Evolutionary conservation across 1,140 invertebrate genomes (phyloP).

Genomic region (Tetramorium alpestre): DNA sequence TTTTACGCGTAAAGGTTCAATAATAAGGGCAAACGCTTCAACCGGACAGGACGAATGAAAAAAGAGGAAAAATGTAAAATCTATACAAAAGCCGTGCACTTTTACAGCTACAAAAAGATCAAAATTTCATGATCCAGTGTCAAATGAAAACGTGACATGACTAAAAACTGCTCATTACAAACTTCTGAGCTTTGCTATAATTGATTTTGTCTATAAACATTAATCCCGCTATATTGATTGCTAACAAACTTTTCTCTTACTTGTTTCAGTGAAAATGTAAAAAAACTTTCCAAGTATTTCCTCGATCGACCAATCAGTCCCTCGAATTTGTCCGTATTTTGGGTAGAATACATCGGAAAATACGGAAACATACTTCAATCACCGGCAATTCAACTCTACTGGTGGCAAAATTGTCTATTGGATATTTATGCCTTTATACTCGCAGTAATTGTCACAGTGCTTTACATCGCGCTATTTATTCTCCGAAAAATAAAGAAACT

Average conservation of each 20-base stretch:
- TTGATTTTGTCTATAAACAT: not conserved
- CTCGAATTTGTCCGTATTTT: constrained; percentile 81
- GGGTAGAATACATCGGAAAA: constrained; percentile 85
- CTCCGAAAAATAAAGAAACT: constrained; percentile 24
- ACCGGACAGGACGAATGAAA: not conserved
- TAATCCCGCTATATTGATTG: not conserved
- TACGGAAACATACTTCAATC: constrained; percentile 81
- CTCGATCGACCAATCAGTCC: constrained; percentile 81
- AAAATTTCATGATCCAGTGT: not conserved
- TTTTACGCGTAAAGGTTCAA: not conserved
- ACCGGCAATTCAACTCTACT: constrained; percentile 77
- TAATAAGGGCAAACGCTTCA: constrained; percentile 21
- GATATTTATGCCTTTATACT: constrained; percentile 80
- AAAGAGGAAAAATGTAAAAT: not conserved
- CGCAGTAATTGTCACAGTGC: not conserved
- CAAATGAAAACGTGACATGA: not conserved
- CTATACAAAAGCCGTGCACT: not conserved
- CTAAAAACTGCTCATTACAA: not conserved
- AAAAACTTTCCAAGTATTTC: constrained; percentile 79
- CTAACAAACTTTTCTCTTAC: not conserved
- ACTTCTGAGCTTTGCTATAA: not conserved
- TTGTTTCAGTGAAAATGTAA: constrained; percentile 67
- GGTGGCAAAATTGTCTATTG: constrained; percentile 79
- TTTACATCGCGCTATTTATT: constrained; percentile 41
- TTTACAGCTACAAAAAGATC: not conserved